phyloP scores from a whole-genome alignment of 1,140 invertebrate genomes.

The Aplysia californica region DNA sequence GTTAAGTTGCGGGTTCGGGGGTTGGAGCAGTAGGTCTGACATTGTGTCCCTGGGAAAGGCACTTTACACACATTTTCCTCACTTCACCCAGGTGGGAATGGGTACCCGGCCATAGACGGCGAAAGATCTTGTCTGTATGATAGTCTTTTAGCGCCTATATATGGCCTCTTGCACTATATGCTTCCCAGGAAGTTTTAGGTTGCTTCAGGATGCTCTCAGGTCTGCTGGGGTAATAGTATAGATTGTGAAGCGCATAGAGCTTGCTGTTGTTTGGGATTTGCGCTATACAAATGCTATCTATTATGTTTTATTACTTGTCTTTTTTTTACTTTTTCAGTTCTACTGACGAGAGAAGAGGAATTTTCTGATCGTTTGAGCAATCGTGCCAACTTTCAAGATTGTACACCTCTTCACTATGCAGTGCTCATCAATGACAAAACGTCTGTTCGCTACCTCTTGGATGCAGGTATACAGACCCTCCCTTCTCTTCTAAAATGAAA shows the following conservation, averaged over 20 bases:
- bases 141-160: no score
- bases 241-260: neutral
- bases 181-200: neutral
- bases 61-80: no score
- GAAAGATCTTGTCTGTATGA: no score
- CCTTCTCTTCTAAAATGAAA: neutral
- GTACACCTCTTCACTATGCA: constrained; percentile 92
- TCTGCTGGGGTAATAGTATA: neutral
- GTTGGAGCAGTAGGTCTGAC: no score
- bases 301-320: neutral
- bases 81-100: no score
- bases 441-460: constrained; percentile 69
- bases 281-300: neutral
- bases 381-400: constrained; percentile 81
- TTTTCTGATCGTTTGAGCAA: constrained; percentile 82
- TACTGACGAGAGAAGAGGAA: constrained; percentile 80
- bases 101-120: no score
- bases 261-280: no score
- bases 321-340: constrained; percentile 67
- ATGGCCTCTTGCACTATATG: neutral
- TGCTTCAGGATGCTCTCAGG: neutral
- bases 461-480: constrained; percentile 54
- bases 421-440: constrained; percentile 79
- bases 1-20: no score
- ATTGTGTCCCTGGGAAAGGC: no score